Conservation (phyloP, 2,797 vertebrate genomes). For the Alouatta caraya region DNA sequence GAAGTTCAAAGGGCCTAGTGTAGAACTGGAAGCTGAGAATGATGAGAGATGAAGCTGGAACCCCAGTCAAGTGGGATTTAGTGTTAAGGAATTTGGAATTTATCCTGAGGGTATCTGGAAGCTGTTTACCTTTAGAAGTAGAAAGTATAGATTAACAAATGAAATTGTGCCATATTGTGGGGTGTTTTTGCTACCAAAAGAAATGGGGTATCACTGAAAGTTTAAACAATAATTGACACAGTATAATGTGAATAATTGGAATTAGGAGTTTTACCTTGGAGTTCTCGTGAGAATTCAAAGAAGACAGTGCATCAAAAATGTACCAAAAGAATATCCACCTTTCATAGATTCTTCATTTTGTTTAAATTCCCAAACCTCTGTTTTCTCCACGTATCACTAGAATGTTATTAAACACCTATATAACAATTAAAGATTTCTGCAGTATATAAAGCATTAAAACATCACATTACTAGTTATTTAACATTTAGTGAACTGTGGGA, state of each 20-base stretch:
- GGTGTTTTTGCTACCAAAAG: background rate
- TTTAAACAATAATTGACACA: background rate
- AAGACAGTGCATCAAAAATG: background rate
- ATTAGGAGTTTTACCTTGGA: background rate
- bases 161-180: background rate
- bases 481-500: background rate
- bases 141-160: background rate
- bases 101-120: background rate
- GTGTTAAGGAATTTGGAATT: conserved; percentile 51
- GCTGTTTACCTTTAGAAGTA: conserved; percentile 37
- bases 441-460: background rate
- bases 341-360: background rate
- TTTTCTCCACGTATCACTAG: background rate
- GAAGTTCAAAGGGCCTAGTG: background rate
- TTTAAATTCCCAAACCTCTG: background rate
- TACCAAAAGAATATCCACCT: background rate
- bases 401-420: background rate
- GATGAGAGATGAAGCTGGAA: background rate
- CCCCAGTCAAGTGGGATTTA: background rate
- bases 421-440: background rate
- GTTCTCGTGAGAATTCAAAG: background rate
- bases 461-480: background rate
- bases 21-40: background rate
- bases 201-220: background rate
- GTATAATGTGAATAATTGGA: background rate